Base-by-base conservation (phyloP, 2,797 vertebrate genomes). In the Sebastiscus tertius region DNA sequence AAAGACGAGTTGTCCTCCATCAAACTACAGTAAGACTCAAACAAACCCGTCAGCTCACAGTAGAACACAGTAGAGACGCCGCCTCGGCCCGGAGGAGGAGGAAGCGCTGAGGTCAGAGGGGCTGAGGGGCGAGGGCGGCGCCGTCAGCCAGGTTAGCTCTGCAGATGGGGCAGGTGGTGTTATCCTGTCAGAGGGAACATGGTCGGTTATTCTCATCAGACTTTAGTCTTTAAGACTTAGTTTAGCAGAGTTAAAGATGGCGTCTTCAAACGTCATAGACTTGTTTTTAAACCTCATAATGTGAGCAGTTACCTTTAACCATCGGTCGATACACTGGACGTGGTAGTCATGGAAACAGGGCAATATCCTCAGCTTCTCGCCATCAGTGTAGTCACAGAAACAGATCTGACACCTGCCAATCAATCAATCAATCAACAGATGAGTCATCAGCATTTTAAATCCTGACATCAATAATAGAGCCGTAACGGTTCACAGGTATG, bases 301-400 rank as follows among this genome's bases (percentile, higher is more conserved):
- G 42, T 46, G 42, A 46, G 16, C 42, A 3, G 42, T 16, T 46
- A 96, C 96, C 95, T 95, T 96, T 5, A 97, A 73, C 96, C 96
- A 96, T 2, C 86, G 91, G 89, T 96, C 96, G 3, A 96, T 96
- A 24, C 96, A 96, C 10, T 88, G 85, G 2, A 94, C 89, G 6
- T 97, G 96, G 91, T 97, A 97, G 94, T 95, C 95, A 81, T 97
- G 96, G 87, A 97, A 95, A 91, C 96, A 97, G 0, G 96, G 91
- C 75, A 97, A 66, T 54, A 96, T 96, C 90, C 96, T 88, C 52
- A 96, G 89, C 82, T 93, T 90, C 54, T 97, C 96, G 1, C 93
- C 92, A 0, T 92, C 78, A 0, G 59, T 29, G 82, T 97, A 97
- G 78, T 96, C 91, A 20, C 92, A 94, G 88, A 92, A 96, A 88